These are phyloP conservation scores for Drosophila parabipectinata DNA, from an alignment of 1,140 invertebrate genomes.

Conservation along the genomic window DNA sequence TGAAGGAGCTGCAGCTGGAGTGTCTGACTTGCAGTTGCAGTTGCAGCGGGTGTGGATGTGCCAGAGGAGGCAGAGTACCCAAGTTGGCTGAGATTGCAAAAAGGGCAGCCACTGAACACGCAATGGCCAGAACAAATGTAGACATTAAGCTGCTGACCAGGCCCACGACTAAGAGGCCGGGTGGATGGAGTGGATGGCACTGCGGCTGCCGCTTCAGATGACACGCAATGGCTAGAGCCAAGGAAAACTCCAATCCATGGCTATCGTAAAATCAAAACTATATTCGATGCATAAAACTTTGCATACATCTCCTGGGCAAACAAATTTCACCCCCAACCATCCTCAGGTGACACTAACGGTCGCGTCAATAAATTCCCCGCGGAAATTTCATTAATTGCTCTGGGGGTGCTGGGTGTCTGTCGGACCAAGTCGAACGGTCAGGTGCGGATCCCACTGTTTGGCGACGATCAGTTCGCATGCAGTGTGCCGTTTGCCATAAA, in stretches of 20 bases:
- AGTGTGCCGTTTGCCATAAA: constrained; percentile 63
- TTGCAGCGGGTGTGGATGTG: constrained; percentile 26
- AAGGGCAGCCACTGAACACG: constrained; percentile 78
- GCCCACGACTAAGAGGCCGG: not conserved
- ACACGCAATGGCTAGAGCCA: constrained; percentile 65
- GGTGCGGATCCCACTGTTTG: constrained; percentile 41
- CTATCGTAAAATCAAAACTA: constrained; percentile 55
- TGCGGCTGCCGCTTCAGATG: constrained; percentile 49
- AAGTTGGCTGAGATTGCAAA: constrained; percentile 27
- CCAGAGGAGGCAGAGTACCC: constrained; percentile 28
- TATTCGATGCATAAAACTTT: constrained; percentile 65
- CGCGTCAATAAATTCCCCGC: constrained; percentile 70
- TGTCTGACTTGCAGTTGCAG: constrained; percentile 38
- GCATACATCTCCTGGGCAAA: constrained; percentile 54
- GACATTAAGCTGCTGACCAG: constrained; percentile 71
- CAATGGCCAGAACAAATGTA: constrained; percentile 80
- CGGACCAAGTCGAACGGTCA: not conserved
- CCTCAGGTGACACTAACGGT: constrained; percentile 42
- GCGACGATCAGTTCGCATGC: constrained; percentile 31
- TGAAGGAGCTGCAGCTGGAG: constrained; percentile 39
- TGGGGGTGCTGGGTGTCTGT: constrained; percentile 21
- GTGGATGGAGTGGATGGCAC: constrained; percentile 5
- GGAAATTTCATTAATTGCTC: constrained; percentile 75
- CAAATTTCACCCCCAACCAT: constrained; percentile 29
- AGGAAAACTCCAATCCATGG: constrained; percentile 11